phyloP scores from a whole-genome alignment of 2,113 vertebrate species.

The Poeciliopsis occidentalis region DNA sequence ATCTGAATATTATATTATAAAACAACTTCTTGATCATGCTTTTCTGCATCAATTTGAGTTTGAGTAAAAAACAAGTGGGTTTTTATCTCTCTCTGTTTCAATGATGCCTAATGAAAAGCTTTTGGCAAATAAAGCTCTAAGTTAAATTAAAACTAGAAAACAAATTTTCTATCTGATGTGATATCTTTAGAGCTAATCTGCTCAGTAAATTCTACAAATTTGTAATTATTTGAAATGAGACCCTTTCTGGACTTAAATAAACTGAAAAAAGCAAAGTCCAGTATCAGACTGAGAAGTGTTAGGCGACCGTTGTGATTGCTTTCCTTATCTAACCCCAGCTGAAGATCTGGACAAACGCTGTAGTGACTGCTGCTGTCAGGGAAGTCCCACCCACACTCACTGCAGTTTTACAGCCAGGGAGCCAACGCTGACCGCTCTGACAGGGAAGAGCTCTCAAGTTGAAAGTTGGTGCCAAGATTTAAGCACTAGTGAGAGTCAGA shows the following conservation, averaged over 20 bases:
- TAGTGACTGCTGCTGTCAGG: not conserved
- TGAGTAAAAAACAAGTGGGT: too few relatives aligned
- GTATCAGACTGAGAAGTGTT: not conserved
- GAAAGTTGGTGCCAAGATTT: constrained; percentile 12
- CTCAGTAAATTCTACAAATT: not conserved
- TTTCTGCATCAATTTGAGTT: too few relatives aligned
- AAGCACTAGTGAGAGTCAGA: constrained; percentile 4
- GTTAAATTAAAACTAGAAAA: too few relatives aligned
- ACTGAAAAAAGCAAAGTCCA: not conserved
- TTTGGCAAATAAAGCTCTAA: too few relatives aligned
- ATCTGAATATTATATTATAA: too few relatives aligned
- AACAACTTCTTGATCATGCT: too few relatives aligned
- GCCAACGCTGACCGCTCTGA: not conserved
- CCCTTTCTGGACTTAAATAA: not conserved
- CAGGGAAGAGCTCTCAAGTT: constrained; percentile 9
- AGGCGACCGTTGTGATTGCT: not conserved
- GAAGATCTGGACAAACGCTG: not conserved
- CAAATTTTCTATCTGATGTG: too few relatives aligned
- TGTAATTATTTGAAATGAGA: not conserved
- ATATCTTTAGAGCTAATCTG: too few relatives aligned
- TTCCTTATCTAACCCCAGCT: not conserved
- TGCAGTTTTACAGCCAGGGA: constrained; percentile 5
- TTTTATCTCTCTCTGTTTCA: too few relatives aligned
- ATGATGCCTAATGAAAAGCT: too few relatives aligned
- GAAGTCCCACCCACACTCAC: not conserved